These are phyloP conservation scores for Melanotaenia parkinsoni DNA, from an alignment of 2,797 vertebrate genomes.

Conservation along the genomic window DNA sequence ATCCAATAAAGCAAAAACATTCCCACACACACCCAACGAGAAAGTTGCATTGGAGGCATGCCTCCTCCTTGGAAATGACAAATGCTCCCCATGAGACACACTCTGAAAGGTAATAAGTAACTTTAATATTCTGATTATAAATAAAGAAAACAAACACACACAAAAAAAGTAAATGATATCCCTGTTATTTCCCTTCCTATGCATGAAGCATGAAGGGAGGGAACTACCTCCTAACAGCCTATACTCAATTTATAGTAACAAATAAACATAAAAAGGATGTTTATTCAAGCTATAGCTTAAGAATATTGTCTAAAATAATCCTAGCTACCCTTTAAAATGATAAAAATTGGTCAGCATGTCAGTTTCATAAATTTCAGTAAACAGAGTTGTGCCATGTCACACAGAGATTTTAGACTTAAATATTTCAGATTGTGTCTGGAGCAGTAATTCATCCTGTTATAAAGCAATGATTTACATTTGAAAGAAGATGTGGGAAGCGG, in stretches of 20 bases:
- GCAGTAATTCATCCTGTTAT: neutral
- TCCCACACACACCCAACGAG: neutral
- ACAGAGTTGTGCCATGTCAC: neutral
- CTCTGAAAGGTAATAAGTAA: neutral
- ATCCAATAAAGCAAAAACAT: neutral
- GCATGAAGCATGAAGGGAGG: neutral
- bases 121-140: neutral
- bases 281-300: neutral
- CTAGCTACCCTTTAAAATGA: neutral
- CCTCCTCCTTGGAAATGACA: too few relatives aligned
- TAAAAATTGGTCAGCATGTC: neutral
- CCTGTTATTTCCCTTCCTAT: neutral
- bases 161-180: neutral
- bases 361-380: neutral
- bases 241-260: too few relatives aligned
- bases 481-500: slow-evolving; percentile 27
- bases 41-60: neutral
- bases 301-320: neutral
- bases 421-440: neutral
- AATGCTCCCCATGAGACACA: too few relatives aligned
- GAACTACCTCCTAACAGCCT: neutral
- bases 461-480: slow-evolving; percentile 29
- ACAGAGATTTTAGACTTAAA: neutral
- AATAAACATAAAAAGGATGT: neutral
- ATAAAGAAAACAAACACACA: neutral